Evolutionary conservation across 2,888 invertebrate species (phyloP).

Genomic region (Drosophila pseudotakahashii): DNA sequence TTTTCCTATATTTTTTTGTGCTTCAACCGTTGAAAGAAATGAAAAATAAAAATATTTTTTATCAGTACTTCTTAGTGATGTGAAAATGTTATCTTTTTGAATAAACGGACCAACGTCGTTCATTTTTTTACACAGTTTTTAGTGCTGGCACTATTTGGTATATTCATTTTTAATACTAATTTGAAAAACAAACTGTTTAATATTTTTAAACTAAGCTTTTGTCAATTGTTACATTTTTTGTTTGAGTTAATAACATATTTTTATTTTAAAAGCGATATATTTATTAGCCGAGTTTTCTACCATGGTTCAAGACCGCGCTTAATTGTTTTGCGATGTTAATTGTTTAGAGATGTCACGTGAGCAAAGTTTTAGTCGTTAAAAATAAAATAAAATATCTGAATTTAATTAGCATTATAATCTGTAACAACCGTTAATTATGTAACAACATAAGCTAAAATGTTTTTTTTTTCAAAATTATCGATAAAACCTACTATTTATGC

Average conservation of each 20-base stretch:
- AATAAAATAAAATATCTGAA: too few relatives aligned
- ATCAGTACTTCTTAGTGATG: constrained; percentile 25
- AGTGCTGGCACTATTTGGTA: neutral
- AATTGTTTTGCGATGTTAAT: neutral
- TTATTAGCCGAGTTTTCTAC: neutral
- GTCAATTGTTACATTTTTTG: too few relatives aligned
- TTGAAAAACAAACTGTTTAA: neutral
- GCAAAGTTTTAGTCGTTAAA: too few relatives aligned
- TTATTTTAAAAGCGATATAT: too few relatives aligned
- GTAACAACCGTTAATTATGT: too few relatives aligned
- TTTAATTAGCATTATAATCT: too few relatives aligned
- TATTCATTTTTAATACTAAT: neutral
- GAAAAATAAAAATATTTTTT: constrained; percentile 6
- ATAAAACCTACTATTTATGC: too few relatives aligned
- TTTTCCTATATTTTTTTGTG: neutral
- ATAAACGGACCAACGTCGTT: neutral
- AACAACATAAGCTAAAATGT: too few relatives aligned
- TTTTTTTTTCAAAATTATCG: too few relatives aligned
- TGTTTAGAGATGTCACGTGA: too few relatives aligned
- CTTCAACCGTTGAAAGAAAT: neutral
- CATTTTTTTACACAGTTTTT: neutral
- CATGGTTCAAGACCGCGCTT: neutral
- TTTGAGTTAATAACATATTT: neutral
- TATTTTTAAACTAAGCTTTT: neutral
- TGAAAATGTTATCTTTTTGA: constrained; percentile 14